Evolutionary conservation across 2,888 invertebrate genomes (phyloP).

Genomic region (Deilephila elpenor): DNA sequence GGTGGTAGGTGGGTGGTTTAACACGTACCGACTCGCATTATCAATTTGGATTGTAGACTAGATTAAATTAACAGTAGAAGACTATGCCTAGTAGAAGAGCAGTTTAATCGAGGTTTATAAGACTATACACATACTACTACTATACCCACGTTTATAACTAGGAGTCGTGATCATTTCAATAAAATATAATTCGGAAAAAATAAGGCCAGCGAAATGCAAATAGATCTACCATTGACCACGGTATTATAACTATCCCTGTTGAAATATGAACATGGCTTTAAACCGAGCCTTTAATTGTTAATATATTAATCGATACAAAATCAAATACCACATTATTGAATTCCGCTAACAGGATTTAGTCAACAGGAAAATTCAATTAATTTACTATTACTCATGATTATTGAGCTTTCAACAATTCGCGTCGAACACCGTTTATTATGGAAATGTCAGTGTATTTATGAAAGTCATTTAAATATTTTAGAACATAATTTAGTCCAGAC

Average conservation of each 20-base stretch:
- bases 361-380: constrained; percentile 7
- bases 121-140: too few species aligned
- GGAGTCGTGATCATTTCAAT: too few species aligned
- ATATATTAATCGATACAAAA: not conserved
- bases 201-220: too few species aligned
- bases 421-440: not conserved
- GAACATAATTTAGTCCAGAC: not conserved
- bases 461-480: not conserved
- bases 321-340: not conserved
- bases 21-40: too few species aligned
- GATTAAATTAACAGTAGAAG: too few species aligned
- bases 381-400: not conserved
- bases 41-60: too few species aligned
- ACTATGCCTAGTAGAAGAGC: too few species aligned
- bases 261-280: not conserved
- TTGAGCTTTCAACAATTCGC: constrained; percentile 1
- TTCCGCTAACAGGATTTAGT: not conserved
- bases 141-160: too few species aligned
- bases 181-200: too few species aligned
- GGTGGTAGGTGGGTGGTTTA: too few species aligned
- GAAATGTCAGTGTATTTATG: not conserved
- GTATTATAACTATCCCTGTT: not conserved
- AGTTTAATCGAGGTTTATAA: too few species aligned
- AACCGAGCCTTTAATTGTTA: not conserved
- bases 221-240: too few species aligned